Evolutionary conservation across 2,113 vertebrate genomes (phyloP).

Genomic region (Rhadina sibilatrix): DNA sequence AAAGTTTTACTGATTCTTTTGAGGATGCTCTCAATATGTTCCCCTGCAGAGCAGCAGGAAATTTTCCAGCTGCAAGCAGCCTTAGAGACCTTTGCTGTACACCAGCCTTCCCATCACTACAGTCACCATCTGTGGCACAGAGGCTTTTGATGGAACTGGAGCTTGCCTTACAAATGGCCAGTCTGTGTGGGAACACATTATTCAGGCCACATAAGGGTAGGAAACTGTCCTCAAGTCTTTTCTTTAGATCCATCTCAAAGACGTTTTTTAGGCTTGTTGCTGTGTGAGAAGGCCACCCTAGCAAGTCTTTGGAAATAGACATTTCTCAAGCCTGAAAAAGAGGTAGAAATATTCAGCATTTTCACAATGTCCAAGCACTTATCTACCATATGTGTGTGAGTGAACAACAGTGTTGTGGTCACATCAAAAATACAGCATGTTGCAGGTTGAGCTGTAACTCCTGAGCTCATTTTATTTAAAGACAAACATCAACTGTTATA

Average conservation of each 20-base stretch:
- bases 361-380: not conserved
- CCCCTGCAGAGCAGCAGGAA: not conserved
- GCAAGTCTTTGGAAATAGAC: not conserved
- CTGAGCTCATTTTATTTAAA: not conserved
- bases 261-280: not conserved
- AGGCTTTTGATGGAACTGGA: not conserved
- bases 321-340: not conserved
- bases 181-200: not conserved
- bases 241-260: conserved; percentile 11
- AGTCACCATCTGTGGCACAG: not conserved
- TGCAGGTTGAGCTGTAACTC: not conserved
- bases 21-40: not conserved
- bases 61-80: not conserved
- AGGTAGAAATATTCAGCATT: not conserved
- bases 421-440: not conserved
- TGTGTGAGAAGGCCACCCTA: not conserved
- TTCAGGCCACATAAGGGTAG: not conserved
- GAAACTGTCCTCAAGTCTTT: not conserved
- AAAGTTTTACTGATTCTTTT: not conserved
- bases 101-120: not conserved
- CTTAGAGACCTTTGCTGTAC: not conserved
- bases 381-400: not conserved
- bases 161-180: not conserved
- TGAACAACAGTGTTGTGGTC: not conserved
- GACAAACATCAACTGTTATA: not conserved